A percentile compares a stretch with the other conserved stretches of the same genome.
These are phyloP conservation scores for Megaptera novaeangliae DNA, from an alignment of 2,113 vertebrate genomes.

Conservation along the genomic window DNA sequence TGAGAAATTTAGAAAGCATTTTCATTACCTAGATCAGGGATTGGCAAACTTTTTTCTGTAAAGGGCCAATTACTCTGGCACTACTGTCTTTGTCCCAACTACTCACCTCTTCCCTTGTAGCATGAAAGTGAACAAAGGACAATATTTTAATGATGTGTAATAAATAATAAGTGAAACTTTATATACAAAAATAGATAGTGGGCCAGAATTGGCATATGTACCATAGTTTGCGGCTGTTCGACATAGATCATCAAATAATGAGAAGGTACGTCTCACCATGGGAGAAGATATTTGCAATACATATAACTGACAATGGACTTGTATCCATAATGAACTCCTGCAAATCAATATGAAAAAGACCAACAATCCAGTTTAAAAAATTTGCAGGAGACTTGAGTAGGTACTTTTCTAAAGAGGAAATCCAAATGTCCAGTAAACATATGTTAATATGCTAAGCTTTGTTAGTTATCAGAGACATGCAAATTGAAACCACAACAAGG, in stretches of 20 bases:
- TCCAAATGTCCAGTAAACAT: background rate
- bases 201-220: background rate
- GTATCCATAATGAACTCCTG: background rate
- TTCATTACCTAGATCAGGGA: background rate
- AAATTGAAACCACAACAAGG: background rate
- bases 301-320: background rate
- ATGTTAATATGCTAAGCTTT: background rate
- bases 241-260: background rate
- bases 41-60: background rate
- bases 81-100: background rate
- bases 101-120: background rate
- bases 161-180: background rate
- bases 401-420: background rate
- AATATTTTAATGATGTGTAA: background rate
- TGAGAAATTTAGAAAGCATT: background rate
- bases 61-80: background rate
- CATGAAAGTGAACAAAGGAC: background rate
- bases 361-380: background rate
- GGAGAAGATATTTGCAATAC: background rate
- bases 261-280: background rate
- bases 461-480: background rate
- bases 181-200: background rate
- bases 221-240: background rate
- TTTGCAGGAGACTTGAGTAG: background rate
- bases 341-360: background rate